These are phyloP conservation scores for Melanargia galathea DNA, from an alignment of 2,888 invertebrate species.

Conservation along the genomic window DNA sequence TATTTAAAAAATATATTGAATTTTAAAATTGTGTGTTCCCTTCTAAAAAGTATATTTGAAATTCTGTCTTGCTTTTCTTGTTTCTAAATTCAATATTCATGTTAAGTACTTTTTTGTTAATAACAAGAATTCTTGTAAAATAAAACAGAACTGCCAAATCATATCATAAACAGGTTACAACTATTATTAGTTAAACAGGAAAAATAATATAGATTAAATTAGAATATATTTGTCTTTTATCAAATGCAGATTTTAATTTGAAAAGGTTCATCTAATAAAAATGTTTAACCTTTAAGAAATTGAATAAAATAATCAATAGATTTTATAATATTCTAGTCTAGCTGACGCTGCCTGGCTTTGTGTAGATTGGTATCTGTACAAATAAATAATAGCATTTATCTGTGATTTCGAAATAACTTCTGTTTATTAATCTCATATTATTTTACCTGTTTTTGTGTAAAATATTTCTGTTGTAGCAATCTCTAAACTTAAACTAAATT, in stretches of 20 bases:
- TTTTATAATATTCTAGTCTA: no score
- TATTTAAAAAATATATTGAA: neutral
- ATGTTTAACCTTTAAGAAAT: slow-evolving; percentile 9
- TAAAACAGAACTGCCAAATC: neutral
- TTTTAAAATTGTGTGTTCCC: neutral
- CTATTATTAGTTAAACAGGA: slow-evolving; percentile 4
- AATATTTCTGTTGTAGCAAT: no score
- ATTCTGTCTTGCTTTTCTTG: neutral
- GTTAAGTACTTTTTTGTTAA: neutral
- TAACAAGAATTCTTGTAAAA: neutral
- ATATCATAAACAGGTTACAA: slow-evolving; percentile 7
- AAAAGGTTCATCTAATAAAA: slow-evolving; percentile 1
- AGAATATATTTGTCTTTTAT: slow-evolving; percentile 12
- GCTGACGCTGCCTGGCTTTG: neutral
- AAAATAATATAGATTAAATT: slow-evolving; percentile 19
- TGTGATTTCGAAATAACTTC: no score
- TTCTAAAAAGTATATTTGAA: neutral
- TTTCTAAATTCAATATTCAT: neutral
- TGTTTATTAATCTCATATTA: no score
- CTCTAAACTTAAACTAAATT: no score
- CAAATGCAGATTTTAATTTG: neutral
- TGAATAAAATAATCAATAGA: neutral
- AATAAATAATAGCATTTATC: neutral
- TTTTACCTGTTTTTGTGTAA: no score
- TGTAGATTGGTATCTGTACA: neutral